These are phyloP conservation scores for Lepidotrigona ventralis DNA, from an alignment of 1,140 invertebrate genomes.

Conservation along the genomic window DNA sequence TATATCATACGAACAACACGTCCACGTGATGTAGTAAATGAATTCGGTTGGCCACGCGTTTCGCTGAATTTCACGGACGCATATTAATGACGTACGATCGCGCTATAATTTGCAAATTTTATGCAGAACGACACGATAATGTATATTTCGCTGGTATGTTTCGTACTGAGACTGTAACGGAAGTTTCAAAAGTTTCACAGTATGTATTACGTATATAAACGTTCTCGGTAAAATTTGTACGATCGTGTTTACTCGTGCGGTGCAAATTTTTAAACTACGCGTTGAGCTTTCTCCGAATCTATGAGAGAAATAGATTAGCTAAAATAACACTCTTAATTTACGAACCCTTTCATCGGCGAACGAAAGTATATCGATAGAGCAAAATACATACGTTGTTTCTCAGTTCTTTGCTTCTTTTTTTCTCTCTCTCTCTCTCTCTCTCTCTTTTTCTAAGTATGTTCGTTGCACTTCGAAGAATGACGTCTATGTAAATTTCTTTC, in stretches of 20 bases:
- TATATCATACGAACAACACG: background rate
- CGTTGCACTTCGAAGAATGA: slow-evolving; percentile 19
- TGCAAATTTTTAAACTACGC: slow-evolving; percentile 10
- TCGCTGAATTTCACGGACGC: background rate
- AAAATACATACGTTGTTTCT: slow-evolving; percentile 7
- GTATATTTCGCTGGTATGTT: background rate
- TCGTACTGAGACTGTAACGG: background rate
- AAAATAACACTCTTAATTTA: slow-evolving; percentile 14
- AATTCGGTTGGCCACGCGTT: slow-evolving; percentile 2
- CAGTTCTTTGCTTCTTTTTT: background rate
- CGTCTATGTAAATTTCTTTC: background rate
- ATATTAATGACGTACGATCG: background rate
- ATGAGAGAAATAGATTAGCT: background rate
- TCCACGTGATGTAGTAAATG: background rate
- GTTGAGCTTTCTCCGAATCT: slow-evolving; percentile 20
- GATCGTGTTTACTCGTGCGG: slow-evolving; percentile 6
- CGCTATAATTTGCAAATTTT: slow-evolving; percentile 6
- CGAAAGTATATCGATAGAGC: slow-evolving; percentile 11
- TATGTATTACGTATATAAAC: background rate
- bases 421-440: background rate
- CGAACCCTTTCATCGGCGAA: slow-evolving; percentile 7
- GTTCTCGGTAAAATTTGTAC: slow-evolving; percentile 34
- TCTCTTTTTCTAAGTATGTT: background rate
- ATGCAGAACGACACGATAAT: background rate
- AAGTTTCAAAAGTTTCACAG: slow-evolving; percentile 2